Base-by-base conservation (phyloP, 2,797 vertebrate species). In the Eupleurogrammus muticus region DNA sequence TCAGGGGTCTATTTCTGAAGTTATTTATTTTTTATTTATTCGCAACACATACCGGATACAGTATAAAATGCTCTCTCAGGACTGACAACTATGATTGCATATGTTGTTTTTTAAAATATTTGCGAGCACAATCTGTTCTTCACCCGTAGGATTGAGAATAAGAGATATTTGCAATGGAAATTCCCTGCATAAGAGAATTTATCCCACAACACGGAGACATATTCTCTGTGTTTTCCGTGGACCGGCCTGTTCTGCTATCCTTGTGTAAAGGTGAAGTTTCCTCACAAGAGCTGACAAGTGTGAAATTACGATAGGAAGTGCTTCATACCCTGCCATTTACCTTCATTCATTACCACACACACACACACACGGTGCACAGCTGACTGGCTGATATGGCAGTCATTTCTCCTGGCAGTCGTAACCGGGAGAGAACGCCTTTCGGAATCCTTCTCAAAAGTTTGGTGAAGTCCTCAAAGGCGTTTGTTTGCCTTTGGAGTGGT, bases 251-350 rank as follows among this genome's bases (percentile, higher is more conserved):
- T 82, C 89, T 85, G 75, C 85, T 92, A 87, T 88, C 89, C 89
- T 87, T 82, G 81, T 87, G 82, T 88, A 94, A 93, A 94, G 90
- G 93, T 94, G 93, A 93, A 89, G 84, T 94, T 90, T 91, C 86
- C 78, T 93, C 92, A 92, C 85, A 58, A 83, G 86, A 90, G 92
- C 90, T 93, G 93, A 94, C 92, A 93, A 88, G 90, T 94, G 92
- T 94, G 92, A 94, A 94, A 94, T 94, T 94, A 93, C 92, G 80
- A 90, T 90, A 77, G 90, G 88, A 93, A 92, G 87, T 83, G 84
- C 85, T 86, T 91, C 90, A 87, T 89, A 89, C 89, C 83, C 85
- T 89, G 89, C 92, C 89, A 90, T 92, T 92, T 92, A 88, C 90
- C 82, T 90, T 90, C 85, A 88, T 92, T 93, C 91, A 94, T 94